Evolutionary conservation across 1,140 invertebrate species (phyloP).

Genomic region (Thaumetopoea pityocampa): DNA sequence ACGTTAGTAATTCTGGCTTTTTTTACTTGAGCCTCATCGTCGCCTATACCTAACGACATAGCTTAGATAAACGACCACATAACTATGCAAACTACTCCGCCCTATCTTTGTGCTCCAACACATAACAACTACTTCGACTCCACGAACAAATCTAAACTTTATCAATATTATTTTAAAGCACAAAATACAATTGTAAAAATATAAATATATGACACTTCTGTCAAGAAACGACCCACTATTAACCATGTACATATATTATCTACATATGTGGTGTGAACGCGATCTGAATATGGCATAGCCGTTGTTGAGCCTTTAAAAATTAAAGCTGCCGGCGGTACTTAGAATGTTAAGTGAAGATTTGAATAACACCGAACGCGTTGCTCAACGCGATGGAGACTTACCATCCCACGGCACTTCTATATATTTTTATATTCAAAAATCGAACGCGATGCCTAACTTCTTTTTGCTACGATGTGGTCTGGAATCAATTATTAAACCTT

Average conservation of each 20-base stretch:
- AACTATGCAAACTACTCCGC: conserved; percentile 66
- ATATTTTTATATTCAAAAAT: conserved; percentile 47
- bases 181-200: conserved; percentile 23
- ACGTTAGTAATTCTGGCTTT: too few relatives aligned
- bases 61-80: conserved; percentile 67
- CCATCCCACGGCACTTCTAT: conserved; percentile 44
- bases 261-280: conserved; percentile 63
- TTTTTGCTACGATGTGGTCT: conserved; percentile 36
- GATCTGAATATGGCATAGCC: conserved; percentile 63
- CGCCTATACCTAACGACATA: conserved; percentile 53
- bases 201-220: conserved; percentile 1
- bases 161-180: conserved; percentile 16
- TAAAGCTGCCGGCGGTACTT: conserved; percentile 62
- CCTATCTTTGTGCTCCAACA: conserved; percentile 20
- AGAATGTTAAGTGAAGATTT: conserved; percentile 71
- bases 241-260: conserved; percentile 64
- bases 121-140: conserved; percentile 19
- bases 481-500: conserved; percentile 41
- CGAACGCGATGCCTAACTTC: conserved; percentile 35
- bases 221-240: conserved; percentile 44
- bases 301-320: conserved; percentile 65
- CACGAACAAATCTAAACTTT: conserved; percentile 32
- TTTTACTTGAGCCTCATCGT: too few relatives aligned
- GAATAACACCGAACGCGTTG: conserved; percentile 48
- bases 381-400: conserved; percentile 48